Percentiles rank a stretch among this genome's conserved stretches.
Conservation (phyloP, 2,888 invertebrate genomes). For the Drosophila vallismaia region DNA sequence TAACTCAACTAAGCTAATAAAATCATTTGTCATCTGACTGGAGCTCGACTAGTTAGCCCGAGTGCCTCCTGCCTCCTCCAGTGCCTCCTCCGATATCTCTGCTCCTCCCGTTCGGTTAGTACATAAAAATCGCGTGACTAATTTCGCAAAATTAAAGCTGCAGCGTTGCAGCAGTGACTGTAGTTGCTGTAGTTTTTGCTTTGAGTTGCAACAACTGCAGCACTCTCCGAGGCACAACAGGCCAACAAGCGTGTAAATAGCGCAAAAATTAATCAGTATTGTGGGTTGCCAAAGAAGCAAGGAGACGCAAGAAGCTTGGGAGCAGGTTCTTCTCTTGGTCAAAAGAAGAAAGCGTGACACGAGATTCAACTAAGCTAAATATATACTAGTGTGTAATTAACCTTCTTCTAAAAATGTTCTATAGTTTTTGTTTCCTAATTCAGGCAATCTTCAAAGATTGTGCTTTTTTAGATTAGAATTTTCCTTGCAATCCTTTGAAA, state of each 20-base stretch:
- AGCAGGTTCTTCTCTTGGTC: conserved; percentile 31
- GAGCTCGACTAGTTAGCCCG: conserved; percentile 74
- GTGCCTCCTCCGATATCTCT: neutral
- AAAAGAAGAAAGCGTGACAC: conserved; percentile 42
- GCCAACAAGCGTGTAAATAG: conserved; percentile 80
- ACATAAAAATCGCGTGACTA: conserved; percentile 81
- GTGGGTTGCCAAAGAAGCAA: conserved; percentile 20
- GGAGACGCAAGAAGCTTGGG: conserved; percentile 9
- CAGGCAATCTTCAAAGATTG: no score
- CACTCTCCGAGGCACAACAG: conserved; percentile 38
- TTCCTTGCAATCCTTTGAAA: no score
- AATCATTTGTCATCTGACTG: conserved; percentile 80
- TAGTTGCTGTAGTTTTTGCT: conserved; percentile 1
- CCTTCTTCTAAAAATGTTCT: no score
- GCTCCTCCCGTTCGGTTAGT: conserved; percentile 51
- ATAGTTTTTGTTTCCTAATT: no score
- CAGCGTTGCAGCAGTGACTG: conserved; percentile 17
- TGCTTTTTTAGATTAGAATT: no score
- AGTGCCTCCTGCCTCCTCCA: conserved; percentile 12
- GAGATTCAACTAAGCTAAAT: neutral
- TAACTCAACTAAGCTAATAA: conserved; percentile 81
- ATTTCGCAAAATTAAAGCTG: conserved; percentile 76
- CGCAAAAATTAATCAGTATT: conserved; percentile 79
- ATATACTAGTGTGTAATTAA: no score
- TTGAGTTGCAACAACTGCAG: conserved; percentile 27